phyloP scores from a whole-genome alignment of 2,113 vertebrate species.

The Rhea americana region DNA sequence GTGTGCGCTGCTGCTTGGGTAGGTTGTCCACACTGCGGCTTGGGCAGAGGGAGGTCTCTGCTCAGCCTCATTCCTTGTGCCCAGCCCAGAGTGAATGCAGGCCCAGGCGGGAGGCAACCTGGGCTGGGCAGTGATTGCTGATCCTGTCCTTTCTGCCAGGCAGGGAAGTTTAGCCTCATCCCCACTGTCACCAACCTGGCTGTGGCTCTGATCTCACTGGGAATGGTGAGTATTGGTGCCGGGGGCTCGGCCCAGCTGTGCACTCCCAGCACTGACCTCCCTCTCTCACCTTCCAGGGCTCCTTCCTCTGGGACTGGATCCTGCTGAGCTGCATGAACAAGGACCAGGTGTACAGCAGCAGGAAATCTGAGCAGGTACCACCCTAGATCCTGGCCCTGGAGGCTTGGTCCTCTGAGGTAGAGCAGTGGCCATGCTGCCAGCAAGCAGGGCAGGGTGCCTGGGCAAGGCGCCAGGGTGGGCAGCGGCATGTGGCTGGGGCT shows the following conservation, averaged over 20 bases:
- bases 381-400: neutral
- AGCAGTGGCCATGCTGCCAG: neutral
- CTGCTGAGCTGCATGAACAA: conserved; percentile 92
- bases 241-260: neutral
- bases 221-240: conserved; percentile 81
- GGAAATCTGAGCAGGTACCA: conserved; percentile 89
- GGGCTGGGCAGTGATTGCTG: neutral
- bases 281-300: conserved; percentile 77
- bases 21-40: neutral
- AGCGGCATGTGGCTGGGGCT: neutral
- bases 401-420: too few species aligned
- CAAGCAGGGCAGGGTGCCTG: too few species aligned
- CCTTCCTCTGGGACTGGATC: conserved; percentile 94
- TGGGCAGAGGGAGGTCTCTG: too few species aligned
- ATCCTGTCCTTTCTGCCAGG: conserved; percentile 67
- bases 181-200: conserved; percentile 91
- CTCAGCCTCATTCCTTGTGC: too few species aligned
- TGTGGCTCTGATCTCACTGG: conserved; percentile 89
- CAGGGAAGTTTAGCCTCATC: conserved; percentile 91
- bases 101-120: neutral
- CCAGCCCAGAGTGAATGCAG: neutral
- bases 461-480: neutral
- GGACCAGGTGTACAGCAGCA: conserved; percentile 86
- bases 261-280: neutral
- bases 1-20: too few species aligned